Evolutionary conservation across 1,140 invertebrate genomes (phyloP), one percentile per base, ranked within the genome.

Genomic region (Drosophila jambulina): DNA sequence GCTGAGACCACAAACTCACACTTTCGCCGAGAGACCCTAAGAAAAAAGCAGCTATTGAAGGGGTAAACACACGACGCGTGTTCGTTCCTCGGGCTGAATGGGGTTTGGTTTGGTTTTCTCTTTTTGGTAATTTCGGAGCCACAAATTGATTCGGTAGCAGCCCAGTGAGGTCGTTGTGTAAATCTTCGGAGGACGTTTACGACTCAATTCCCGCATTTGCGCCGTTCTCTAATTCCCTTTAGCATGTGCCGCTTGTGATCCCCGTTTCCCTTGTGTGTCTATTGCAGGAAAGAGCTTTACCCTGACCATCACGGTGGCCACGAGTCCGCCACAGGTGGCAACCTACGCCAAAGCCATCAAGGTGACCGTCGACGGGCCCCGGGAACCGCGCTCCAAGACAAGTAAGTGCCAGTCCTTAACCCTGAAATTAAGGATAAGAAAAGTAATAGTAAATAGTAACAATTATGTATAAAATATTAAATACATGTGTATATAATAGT

Each of bases 331-430:
- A 40, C 98, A 99, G 95, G 96, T 99, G 57, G 96, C 98, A 25
- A 98, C 98, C 21, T 99, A 99, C 93, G 96, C 95, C 82, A 99
- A 99, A 94, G 98, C 98, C 48, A 99, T 99, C 93, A 99, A 99
- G 95, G 98, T 99, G 43, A 99, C 99, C 34, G 99, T 99, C 29
- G 99, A 99, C 93, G 99, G 99, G 82, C 99, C 99, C 1, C 93
- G 99, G 84, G 99, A 99, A 93, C 98, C 98, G 2, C 94, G 99
- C 92, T 98, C 97, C 64, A 99, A 99, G 95, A 97, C 97, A 93
- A 97, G 98, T 99, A 96, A 98, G 97, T 97, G 23, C 4, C 21
- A 19, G 10, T 7, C 2, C 9, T 19, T 19, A 10, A 21, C 29
- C n/a, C 4, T 1, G 2, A n/a, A 15, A 7, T 19, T n/a, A 32